phyloP scores from a whole-genome alignment of 2,888 invertebrate genomes.

The Nemurella pictetii region DNA sequence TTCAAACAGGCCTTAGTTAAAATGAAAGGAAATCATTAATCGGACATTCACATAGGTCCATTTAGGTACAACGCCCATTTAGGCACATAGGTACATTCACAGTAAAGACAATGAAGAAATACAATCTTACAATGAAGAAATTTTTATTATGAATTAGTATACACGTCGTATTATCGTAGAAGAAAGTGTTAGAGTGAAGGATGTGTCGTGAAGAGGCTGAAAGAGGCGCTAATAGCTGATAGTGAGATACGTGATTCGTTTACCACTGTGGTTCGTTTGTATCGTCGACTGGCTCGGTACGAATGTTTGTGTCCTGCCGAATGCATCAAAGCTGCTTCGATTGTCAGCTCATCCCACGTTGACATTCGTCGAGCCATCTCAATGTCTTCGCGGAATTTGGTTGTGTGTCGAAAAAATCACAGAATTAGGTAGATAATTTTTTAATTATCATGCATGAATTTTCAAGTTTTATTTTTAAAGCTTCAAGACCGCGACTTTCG shows the following conservation, averaged over 20 bases:
- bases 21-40: background rate
- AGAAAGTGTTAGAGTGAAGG: background rate
- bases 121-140: background rate
- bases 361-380: slow-evolving; percentile 53
- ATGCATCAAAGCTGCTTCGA: slow-evolving; percentile 46
- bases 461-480: too few relatives aligned
- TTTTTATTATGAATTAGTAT: background rate
- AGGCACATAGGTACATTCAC: background rate
- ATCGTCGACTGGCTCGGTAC: slow-evolving; percentile 34
- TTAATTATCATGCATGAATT: background rate
- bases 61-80: too few relatives aligned
- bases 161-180: background rate
- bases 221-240: background rate
- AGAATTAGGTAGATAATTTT: background rate
- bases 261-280: slow-evolving; percentile 36
- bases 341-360: slow-evolving; percentile 53
- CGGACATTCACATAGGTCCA: background rate
- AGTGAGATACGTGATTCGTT: background rate
- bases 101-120: background rate
- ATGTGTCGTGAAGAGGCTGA: background rate
- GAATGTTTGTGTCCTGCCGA: slow-evolving; percentile 35
- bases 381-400: background rate
- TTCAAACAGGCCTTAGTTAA: background rate
- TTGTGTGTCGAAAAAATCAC: background rate
- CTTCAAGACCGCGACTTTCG: too few relatives aligned